These are phyloP conservation scores for Cotesia glomerata DNA, from an alignment of 1,140 invertebrate species.

Conservation along the genomic window DNA sequence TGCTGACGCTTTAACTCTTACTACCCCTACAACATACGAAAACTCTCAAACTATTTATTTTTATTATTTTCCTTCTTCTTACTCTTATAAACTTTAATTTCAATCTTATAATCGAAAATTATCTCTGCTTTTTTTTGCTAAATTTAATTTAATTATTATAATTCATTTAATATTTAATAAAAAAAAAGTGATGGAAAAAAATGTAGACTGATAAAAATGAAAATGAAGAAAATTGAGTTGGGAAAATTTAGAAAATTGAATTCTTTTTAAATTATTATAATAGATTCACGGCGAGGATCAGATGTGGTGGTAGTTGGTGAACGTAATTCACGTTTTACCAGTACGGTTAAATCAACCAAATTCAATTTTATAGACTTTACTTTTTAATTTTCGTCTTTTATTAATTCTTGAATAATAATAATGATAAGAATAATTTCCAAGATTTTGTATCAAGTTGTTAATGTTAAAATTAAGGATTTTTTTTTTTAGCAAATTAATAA, in stretches of 20 bases:
- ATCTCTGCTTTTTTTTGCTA: neutral
- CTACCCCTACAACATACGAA: slow-evolving; percentile 24
- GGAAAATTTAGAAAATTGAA: slow-evolving; percentile 60
- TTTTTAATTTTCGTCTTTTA: too few species aligned
- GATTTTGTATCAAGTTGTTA: too few species aligned
- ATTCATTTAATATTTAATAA: neutral
- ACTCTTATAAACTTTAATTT: slow-evolving; percentile 6
- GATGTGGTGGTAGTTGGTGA: neutral
- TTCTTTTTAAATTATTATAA: slow-evolving; percentile 65
- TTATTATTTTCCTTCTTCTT: slow-evolving; percentile 13
- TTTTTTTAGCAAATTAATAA: too few species aligned
- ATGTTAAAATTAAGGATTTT: too few species aligned
- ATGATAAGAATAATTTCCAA: too few species aligned
- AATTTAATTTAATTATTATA: neutral
- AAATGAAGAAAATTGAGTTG: slow-evolving; percentile 37
- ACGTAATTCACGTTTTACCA: slow-evolving; percentile 16
- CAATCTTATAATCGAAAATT: neutral
- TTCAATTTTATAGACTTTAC: too few species aligned
- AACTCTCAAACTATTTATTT: slow-evolving; percentile 3
- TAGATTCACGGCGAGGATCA: slow-evolving; percentile 49
- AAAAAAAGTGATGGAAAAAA: neutral
- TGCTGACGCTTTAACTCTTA: slow-evolving; percentile 48
- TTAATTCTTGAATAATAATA: too few species aligned
- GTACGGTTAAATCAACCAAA: slow-evolving; percentile 17
- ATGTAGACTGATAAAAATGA: slow-evolving; percentile 11